These are phyloP conservation scores for Cheilosia scutellata DNA, from an alignment of 2,888 invertebrate species.

Conservation along the genomic window DNA sequence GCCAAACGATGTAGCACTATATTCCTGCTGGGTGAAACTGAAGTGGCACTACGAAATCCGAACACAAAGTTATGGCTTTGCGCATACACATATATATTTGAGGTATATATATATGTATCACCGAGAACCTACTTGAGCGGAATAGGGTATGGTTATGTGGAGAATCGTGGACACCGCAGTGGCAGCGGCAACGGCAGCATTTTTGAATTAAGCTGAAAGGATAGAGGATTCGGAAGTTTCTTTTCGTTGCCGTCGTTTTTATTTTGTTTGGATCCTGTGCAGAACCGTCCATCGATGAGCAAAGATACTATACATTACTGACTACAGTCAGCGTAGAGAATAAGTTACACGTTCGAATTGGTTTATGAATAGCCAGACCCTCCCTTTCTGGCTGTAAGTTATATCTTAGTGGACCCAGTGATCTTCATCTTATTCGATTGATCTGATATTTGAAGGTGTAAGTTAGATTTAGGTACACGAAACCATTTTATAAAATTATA, in stretches of 20 bases:
- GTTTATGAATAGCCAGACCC: not conserved
- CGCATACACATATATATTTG: constrained; percentile 49
- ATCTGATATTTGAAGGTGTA: no score
- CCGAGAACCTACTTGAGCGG: constrained; percentile 63
- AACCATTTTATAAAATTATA: no score
- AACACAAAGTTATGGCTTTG: constrained; percentile 73
- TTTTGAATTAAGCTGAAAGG: constrained; percentile 74
- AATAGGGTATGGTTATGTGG: constrained; percentile 59
- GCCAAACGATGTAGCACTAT: constrained; percentile 73
- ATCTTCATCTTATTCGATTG: no score
- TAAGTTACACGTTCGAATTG: not conserved
- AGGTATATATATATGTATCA: constrained; percentile 2
- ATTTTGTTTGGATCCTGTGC: constrained; percentile 7
- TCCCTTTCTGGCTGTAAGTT: no score
- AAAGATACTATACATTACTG: constrained; percentile 30
- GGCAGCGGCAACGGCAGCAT: constrained; percentile 51
- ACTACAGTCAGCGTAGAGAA: constrained; percentile 47
- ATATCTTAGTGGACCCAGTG: no score
- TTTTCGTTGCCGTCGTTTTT: constrained; percentile 5
- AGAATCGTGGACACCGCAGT: constrained; percentile 67
- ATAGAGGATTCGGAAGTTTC: constrained; percentile 54
- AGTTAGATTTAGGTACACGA: no score
- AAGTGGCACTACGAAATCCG: constrained; percentile 73
- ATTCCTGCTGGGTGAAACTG: constrained; percentile 72
- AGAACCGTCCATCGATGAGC: constrained; percentile 51